These are phyloP conservation scores for Drosophila micromelanica DNA, from an alignment of 1,140 invertebrate genomes.

Conservation along the genomic window DNA sequence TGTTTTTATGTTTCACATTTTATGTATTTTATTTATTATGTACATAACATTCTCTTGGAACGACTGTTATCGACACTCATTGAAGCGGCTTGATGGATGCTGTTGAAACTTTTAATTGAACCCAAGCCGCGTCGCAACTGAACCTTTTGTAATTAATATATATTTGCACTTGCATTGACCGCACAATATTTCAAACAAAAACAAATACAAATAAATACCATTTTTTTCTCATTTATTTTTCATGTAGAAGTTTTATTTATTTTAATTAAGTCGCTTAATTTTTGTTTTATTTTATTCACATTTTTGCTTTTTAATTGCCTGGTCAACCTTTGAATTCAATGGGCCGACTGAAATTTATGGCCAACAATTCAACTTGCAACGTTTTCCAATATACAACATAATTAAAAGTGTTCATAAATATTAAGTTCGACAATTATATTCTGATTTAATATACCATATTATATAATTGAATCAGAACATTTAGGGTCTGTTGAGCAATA, in stretches of 20 bases:
- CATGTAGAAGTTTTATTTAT: conserved; percentile 49
- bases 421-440: conserved; percentile 1
- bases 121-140: conserved; percentile 38
- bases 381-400: conserved; percentile 24
- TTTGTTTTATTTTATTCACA: conserved; percentile 23
- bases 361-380: conserved; percentile 25
- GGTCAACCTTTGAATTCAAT: conserved; percentile 36
- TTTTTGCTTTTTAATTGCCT: conserved; percentile 37
- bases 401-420: conserved; percentile 35
- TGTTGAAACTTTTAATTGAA: conserved; percentile 79
- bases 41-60: conserved; percentile 64
- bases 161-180: conserved; percentile 56
- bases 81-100: conserved; percentile 54
- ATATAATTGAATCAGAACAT: conserved; percentile 14
- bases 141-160: conserved; percentile 55
- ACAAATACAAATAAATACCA: conserved; percentile 13
- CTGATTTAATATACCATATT: conserved; percentile 28
- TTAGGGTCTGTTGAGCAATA: neutral
- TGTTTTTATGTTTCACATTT: conserved; percentile 31
- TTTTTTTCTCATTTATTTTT: conserved; percentile 9
- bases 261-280: conserved; percentile 59
- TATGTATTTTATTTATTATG: conserved; percentile 64
- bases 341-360: conserved; percentile 40
- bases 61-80: conserved; percentile 78
- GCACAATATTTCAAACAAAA: conserved; percentile 30